Conservation (phyloP, 2,797 vertebrate species). For the Sternotherus odoratus region DNA sequence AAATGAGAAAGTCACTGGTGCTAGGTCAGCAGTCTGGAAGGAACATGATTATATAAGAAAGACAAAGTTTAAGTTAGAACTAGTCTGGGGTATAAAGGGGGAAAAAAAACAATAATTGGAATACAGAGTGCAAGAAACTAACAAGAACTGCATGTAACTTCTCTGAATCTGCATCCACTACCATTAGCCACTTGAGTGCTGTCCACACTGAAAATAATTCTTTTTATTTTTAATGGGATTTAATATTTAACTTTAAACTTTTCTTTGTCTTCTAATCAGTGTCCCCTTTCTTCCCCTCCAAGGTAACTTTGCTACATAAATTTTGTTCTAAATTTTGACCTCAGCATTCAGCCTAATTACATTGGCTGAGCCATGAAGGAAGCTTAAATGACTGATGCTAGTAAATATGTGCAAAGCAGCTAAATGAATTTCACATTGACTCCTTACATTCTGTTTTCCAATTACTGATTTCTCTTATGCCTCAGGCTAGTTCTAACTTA, state of each 20-base stretch:
- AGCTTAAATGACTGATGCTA: not conserved
- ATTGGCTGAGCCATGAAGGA: not conserved
- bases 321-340: not conserved
- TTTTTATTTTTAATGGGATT: rapidly evolving
- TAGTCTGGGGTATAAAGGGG: not conserved
- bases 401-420: not conserved
- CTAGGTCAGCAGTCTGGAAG: not conserved
- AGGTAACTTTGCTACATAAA: not conserved
- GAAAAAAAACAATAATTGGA: not conserved
- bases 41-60: not conserved
- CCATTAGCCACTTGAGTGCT: not conserved
- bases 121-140: not conserved
- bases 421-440: not conserved
- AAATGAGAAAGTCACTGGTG: not conserved
- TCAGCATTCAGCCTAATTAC: not conserved
- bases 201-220: not conserved
- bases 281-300: not conserved
- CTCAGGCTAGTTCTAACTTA: not conserved
- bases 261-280: not conserved
- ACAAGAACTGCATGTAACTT: not conserved
- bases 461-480: not conserved
- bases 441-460: not conserved
- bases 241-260: not conserved
- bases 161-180: not conserved
- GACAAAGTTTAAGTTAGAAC: not conserved